phyloP scores from a whole-genome alignment of 2,797 vertebrate species.

The Gymnodraco acuticeps region DNA sequence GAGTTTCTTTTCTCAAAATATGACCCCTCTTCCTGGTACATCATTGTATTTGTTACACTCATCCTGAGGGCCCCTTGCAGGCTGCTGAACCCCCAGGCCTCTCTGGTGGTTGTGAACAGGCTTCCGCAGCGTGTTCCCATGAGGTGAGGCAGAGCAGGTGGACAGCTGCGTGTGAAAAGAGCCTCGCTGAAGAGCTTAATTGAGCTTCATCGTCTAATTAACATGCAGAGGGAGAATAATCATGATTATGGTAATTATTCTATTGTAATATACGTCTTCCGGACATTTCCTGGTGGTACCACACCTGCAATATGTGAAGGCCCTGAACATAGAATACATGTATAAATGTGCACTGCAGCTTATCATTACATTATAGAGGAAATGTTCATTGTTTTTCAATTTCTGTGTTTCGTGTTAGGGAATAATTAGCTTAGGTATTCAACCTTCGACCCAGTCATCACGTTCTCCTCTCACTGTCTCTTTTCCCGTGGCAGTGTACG shows the following conservation, averaged over 20 bases:
- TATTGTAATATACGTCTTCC: slow-evolving; percentile 68
- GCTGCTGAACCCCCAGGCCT: slow-evolving; percentile 33
- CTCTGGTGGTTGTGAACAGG: slow-evolving; percentile 78
- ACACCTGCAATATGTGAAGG: slow-evolving; percentile 55
- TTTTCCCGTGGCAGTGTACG: no score
- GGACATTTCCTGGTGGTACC: slow-evolving; percentile 48
- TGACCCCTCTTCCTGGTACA: not conserved
- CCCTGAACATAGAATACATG: not conserved
- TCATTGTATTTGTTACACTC: not conserved
- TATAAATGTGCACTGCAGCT: slow-evolving; percentile 6
- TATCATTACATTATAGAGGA: slow-evolving; percentile 3
- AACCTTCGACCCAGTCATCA: no score
- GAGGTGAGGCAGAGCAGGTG: slow-evolving; percentile 80
- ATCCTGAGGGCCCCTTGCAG: slow-evolving; percentile 56
- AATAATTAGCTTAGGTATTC: no score
- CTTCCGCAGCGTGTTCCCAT: slow-evolving; percentile 80
- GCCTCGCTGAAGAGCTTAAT: slow-evolving; percentile 83
- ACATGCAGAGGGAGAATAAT: slow-evolving; percentile 77
- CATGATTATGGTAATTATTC: slow-evolving; percentile 79
- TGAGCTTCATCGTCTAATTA: slow-evolving; percentile 81
- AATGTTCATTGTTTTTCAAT: slow-evolving; percentile 38
- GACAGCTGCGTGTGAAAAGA: slow-evolving; percentile 84
- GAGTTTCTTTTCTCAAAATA: no score
- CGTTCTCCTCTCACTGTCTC: no score
- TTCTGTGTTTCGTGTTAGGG: slow-evolving; percentile 3